phyloP scores from a whole-genome alignment of 2,888 invertebrate species.

The Stenoptilia bipunctidactyla region DNA sequence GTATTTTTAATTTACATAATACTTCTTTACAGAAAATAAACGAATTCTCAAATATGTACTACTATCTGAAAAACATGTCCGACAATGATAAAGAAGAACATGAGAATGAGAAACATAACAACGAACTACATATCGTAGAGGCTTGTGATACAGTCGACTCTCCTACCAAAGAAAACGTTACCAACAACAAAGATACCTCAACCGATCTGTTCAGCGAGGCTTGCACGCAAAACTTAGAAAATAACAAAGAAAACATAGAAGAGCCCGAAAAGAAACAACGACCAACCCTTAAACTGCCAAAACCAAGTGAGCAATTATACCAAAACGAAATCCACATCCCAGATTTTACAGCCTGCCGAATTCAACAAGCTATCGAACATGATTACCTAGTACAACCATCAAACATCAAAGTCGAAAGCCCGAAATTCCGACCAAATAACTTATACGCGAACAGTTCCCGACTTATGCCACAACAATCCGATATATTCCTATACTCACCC shows the following conservation, averaged over 20 bases:
- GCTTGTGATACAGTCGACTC: conserved; percentile 53
- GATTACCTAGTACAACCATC: conserved; percentile 75
- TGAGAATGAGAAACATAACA: conserved; percentile 56
- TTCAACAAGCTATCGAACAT: conserved; percentile 64
- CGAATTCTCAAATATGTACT: conserved; percentile 88
- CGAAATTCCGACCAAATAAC: conserved; percentile 60
- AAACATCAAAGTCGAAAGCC: conserved; percentile 70
- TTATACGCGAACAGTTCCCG: conserved; percentile 59
- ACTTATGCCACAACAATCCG: conserved; percentile 49
- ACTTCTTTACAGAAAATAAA: conserved; percentile 80
- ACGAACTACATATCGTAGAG: conserved; percentile 52
- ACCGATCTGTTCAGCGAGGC: conserved; percentile 62
- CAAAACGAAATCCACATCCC: conserved; percentile 55
- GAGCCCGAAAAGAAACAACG: conserved; percentile 50
- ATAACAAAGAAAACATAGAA: conserved; percentile 25
- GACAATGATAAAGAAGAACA: conserved; percentile 59
- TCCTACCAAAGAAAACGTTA: conserved; percentile 17
- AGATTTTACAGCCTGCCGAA: conserved; percentile 40
- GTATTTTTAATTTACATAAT: not conserved
- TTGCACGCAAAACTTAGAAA: conserved; percentile 56
- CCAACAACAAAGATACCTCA: conserved; percentile 15
- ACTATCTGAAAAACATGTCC: conserved; percentile 85
- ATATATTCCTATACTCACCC: conserved; percentile 60
- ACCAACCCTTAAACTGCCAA: conserved; percentile 52
- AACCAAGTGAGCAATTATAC: conserved; percentile 56